Evolutionary conservation across 2,797 vertebrate species (phyloP), one percentile per base, ranked within the genome.

Genomic region (Dallia pectoralis): DNA sequence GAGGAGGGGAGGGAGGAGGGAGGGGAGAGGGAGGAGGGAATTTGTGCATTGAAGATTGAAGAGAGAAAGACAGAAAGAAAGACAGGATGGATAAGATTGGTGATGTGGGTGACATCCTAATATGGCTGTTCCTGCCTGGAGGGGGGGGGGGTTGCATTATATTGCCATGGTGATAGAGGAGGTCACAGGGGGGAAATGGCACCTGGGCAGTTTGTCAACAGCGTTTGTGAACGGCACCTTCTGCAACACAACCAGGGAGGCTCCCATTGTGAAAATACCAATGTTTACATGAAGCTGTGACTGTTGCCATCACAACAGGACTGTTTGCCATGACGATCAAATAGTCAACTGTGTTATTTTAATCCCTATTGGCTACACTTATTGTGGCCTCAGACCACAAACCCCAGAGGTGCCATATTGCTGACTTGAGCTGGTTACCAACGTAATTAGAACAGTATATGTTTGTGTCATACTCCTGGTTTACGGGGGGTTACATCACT

Each of bases 51-150:
- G 51, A 48, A 18, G 63, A 72, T 33, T 25, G 69, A 47, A 40
- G 44, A 56, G 30, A 49, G 66, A 72, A 32, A 40, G 44, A 56
- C 22, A 49, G 66, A 72, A 32, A 4, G 63, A 71, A 19, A 22
- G 49, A 66, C 48, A 66, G 1, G 2, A 16, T 63, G 29, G 29
- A 30, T 18, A 18, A 18, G 16, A 33, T 63, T 16, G 16, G 29
- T 32, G 29, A 63, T 63, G 19, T 25, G 22, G 53, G 53, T n/a
- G 25, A 12, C n/a, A 25, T 59, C 25, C n/a, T 27, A 27, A 14
- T 59, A 12, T 59, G 22, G 25, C 22, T 22, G 25, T 59, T n/a
- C 53, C 14, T 44, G 40, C 40, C 40, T 44, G 40, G 9, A 44
- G 40, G 40, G 40, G 40, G 0, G 0, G 40, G 9, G 9, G 14